A percentile compares a stretch with the other conserved stretches of the same genome.
phyloP scores from a whole-genome alignment of 2,113 vertebrate genomes.

The Arenaria interpres region DNA sequence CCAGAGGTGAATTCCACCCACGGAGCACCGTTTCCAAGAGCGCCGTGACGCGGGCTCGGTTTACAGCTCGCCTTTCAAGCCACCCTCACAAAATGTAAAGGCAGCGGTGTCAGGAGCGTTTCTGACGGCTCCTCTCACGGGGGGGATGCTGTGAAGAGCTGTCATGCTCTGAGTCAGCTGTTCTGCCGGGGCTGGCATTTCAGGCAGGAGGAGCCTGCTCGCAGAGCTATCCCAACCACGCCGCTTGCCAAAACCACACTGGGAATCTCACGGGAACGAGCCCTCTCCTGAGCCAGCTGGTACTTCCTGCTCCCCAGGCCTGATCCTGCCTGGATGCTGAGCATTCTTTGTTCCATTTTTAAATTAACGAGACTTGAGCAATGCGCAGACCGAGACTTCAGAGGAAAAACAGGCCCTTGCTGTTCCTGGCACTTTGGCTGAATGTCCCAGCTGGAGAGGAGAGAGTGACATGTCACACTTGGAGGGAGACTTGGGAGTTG shows the following conservation, averaged over 20 bases:
- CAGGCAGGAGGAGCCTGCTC: background rate
- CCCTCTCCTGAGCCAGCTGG: background rate
- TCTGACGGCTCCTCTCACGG: background rate
- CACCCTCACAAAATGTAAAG: background rate
- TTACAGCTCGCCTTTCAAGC: background rate
- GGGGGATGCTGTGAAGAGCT: constrained; percentile 39
- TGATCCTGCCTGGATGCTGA: constrained; percentile 61
- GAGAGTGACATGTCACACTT: background rate
- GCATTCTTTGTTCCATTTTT: constrained; percentile 48
- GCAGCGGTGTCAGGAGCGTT: background rate
- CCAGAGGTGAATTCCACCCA: background rate
- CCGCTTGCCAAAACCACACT: background rate
- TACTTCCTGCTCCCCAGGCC: constrained; percentile 44
- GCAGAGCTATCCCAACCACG: background rate
- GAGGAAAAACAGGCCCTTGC: background rate
- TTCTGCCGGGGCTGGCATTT: background rate
- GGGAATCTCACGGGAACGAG: background rate
- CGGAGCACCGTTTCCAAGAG: background rate
- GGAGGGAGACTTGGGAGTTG: background rate
- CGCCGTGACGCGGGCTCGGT: background rate
- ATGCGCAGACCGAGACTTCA: background rate
- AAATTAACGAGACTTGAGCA: background rate
- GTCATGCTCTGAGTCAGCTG: constrained; percentile 53
- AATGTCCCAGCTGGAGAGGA: background rate
- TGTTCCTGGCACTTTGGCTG: background rate